Percentiles rank a stretch among this genome's conserved stretches.
These are phyloP conservation scores for Amphiura filiformis DNA, from an alignment of 35 echinoderm and acorn worm genomes.

Conservation along the genomic window DNA sequence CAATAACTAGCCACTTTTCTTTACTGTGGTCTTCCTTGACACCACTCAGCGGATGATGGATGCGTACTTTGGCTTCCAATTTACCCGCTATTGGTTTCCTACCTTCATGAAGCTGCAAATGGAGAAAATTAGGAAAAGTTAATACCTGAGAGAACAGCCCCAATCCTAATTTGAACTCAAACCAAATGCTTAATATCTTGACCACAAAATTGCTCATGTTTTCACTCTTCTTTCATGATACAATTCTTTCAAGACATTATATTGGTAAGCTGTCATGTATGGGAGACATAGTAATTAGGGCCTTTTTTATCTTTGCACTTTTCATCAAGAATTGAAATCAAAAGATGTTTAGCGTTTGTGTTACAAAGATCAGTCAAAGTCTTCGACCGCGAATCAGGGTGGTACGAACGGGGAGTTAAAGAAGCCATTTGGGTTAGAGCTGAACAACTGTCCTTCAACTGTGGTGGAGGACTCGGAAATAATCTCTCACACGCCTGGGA, in stretches of 20 bases:
- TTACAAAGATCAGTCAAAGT: background rate
- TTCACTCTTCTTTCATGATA: background rate
- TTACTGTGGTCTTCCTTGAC: conserved; percentile 71
- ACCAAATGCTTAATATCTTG: too few relatives aligned
- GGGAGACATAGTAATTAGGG: background rate
- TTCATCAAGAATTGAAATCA: background rate
- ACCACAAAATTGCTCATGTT: too few relatives aligned
- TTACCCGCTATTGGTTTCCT: conserved; percentile 74
- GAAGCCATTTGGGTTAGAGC: too few relatives aligned
- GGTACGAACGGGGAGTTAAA: too few relatives aligned
- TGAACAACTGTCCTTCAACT: too few relatives aligned
- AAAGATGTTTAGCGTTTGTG: too few relatives aligned
- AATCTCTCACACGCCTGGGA: too few relatives aligned
- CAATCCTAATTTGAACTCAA: too few relatives aligned
- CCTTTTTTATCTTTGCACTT: background rate
- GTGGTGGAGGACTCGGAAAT: too few relatives aligned
- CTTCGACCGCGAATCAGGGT: background rate
- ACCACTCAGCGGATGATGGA: conserved; percentile 65
- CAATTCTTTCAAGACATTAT: background rate
- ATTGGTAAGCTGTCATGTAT: background rate
- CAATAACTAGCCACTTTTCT: conserved; percentile 87
- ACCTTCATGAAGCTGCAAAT: conserved; percentile 74
- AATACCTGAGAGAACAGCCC: too few relatives aligned
- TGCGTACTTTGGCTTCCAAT: conserved; percentile 70
- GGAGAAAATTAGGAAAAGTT: too few relatives aligned